Conservation (phyloP, 2,113 vertebrate genomes). For the Pomatorhinus ruficollis region DNA sequence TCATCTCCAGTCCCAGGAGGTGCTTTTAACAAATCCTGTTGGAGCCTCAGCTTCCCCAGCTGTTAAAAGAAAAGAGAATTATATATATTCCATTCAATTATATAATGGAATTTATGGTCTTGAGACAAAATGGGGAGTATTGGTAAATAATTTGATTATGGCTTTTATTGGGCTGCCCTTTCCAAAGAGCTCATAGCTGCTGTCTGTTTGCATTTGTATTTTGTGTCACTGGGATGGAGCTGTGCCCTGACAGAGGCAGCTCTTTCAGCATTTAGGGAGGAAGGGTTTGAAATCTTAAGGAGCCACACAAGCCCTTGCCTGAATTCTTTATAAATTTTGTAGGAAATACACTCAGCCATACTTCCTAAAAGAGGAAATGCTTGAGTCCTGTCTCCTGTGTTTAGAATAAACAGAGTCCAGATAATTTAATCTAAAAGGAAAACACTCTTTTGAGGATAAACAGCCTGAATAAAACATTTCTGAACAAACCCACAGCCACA, state of each 20-base stretch:
- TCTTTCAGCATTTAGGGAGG: not conserved
- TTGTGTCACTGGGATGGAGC: not conserved
- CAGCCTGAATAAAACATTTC: constrained; percentile 64
- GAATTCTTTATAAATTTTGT: constrained; percentile 37
- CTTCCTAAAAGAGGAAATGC: constrained; percentile 47
- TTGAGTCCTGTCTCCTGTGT: constrained; percentile 41
- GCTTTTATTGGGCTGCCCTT: not conserved
- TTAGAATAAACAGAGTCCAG: constrained; percentile 63
- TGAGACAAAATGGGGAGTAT: not conserved
- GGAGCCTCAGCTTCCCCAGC: not conserved
- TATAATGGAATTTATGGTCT: not conserved
- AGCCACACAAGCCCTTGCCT: not conserved
- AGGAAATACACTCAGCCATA: not conserved
- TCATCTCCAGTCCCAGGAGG: not conserved
- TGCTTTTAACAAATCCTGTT: not conserved
- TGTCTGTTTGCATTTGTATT: not conserved
- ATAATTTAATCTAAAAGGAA: constrained; percentile 59
- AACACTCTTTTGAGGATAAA: constrained; percentile 57
- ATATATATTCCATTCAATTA: not conserved
- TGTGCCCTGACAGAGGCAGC: not conserved
- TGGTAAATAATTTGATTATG: not conserved
- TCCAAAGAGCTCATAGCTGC: not conserved
- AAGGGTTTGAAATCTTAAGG: not conserved
- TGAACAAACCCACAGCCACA: not conserved
- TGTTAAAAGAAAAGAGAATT: not conserved